A percentile compares a stretch with the other conserved stretches of the same genome.
phyloP scores from a whole-genome alignment of 92 coral and sea anemone species.

The Desmophyllum pertusum region DNA sequence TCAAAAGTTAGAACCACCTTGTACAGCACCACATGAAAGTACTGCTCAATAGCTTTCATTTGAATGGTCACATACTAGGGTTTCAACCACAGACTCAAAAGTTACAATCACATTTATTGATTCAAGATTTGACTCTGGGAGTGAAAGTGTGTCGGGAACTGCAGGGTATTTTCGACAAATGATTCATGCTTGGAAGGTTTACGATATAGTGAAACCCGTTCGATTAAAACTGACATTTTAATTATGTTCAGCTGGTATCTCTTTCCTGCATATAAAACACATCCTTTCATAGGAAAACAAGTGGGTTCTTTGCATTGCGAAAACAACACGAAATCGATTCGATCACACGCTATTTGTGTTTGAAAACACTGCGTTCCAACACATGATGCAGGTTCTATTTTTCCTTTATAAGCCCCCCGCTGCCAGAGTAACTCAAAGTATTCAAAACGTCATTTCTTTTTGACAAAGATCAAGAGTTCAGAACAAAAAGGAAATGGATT shows the following conservation, averaged over 20 bases:
- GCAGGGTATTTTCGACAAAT: too few species aligned
- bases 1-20: too few species aligned
- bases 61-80: too few species aligned
- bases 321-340: neutral
- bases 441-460: conserved; percentile 12
- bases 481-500: neutral
- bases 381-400: conserved; percentile 7
- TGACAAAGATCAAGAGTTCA: neutral
- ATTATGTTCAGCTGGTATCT: neutral
- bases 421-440: neutral
- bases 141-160: too few species aligned
- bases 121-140: too few species aligned
- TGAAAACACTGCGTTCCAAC: conserved; percentile 2
- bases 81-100: too few species aligned
- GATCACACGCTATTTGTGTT: conserved; percentile 28
- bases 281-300: neutral
- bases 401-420: conserved; percentile 18
- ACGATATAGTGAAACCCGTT: neutral
- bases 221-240: neutral
- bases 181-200: neutral
- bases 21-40: too few species aligned
- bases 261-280: neutral
- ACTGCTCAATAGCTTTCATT: too few species aligned
- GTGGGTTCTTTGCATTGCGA: neutral
- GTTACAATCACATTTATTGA: too few species aligned